Conservation (phyloP, 2,797 vertebrate species). For the Acrossocheilus fasciatus region DNA sequence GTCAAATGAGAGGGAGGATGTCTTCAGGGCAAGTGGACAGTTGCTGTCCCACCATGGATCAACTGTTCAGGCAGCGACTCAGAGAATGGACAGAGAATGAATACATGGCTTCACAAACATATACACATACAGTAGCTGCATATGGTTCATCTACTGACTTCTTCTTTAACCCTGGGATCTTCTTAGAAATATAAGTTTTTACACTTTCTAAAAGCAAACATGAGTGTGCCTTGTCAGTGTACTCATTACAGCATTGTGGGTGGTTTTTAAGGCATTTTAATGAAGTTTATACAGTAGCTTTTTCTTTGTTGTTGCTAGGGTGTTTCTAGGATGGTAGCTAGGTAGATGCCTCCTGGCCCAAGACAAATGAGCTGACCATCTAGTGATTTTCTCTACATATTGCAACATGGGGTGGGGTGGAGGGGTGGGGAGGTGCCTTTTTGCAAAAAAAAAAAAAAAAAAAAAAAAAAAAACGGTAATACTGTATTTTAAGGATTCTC, state of each 20-base stretch:
- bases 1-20: slow-evolving; percentile 48
- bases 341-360: neutral
- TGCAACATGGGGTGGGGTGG: neutral
- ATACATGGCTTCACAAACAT: slow-evolving; percentile 8
- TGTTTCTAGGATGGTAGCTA: neutral
- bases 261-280: neutral
- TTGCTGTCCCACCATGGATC: slow-evolving; percentile 68
- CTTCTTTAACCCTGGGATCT: neutral
- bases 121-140: neutral
- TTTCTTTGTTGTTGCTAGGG: neutral
- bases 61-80: slow-evolving; percentile 70
- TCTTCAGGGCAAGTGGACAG: slow-evolving; percentile 60
- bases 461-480: neutral
- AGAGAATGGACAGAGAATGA: slow-evolving; percentile 28
- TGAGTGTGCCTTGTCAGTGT: neutral
- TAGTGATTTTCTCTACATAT: neutral
- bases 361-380: neutral
- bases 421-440: too few species aligned
- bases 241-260: neutral
- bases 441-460: too few species aligned
- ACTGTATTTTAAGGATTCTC: neutral
- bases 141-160: neutral
- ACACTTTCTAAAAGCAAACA: neutral
- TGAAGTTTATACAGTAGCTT: neutral
- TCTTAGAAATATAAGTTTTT: neutral